Base-by-base conservation (phyloP, 2,113 vertebrate genomes). In the Carassius auratus region DNA sequence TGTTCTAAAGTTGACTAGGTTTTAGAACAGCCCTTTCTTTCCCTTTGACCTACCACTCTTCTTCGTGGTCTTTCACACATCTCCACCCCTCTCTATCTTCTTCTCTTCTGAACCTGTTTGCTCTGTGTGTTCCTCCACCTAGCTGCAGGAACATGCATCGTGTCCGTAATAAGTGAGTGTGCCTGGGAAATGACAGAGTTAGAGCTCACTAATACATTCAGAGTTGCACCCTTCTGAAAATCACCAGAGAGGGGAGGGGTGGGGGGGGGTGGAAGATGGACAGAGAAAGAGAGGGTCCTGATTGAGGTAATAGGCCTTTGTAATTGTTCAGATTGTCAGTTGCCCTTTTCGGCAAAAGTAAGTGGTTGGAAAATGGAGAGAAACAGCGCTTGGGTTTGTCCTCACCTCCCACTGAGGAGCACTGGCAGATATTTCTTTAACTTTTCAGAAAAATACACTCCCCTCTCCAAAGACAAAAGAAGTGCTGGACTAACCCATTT, bases 321-420 rank as follows among this genome's bases (percentile, higher is more conserved):
- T 94, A 94, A 95, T 94, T 94, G 94, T 91, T 93, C 90, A 93
- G 93, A 95, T 93, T 94, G 93, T 93, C 93, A 94, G 91, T 93
- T 94, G 93, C 91, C 94, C 93, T 95, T 94, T 94, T 85, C 76
- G 15, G 87, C 88, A 83, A 91, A 92, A 92, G 83, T 81, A 86
- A 94, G 92, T 89, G 91, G 91, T 89, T 89, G 50, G 86, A 83
- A 89, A 75, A 88, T 64, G 78, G 59, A 84, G 73, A 74, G 64
- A 82, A 85, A 73, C 9, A 75, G 64, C 90, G 50, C 89, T 86
- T 86, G 76, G 76, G 90, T 87, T 86, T 89, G 86, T 83, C 83
- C 80, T 84, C 78, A 10, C 36, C 52, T 86, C 50, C 69, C 73
- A 62, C 45, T 52, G 38, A 83, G 59, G 52, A 81, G 59, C 62